Percentiles rank a stretch among this genome's conserved stretches.
Conservation (phyloP, 2,113 vertebrate species). For the Emydura subglobosa region DNA sequence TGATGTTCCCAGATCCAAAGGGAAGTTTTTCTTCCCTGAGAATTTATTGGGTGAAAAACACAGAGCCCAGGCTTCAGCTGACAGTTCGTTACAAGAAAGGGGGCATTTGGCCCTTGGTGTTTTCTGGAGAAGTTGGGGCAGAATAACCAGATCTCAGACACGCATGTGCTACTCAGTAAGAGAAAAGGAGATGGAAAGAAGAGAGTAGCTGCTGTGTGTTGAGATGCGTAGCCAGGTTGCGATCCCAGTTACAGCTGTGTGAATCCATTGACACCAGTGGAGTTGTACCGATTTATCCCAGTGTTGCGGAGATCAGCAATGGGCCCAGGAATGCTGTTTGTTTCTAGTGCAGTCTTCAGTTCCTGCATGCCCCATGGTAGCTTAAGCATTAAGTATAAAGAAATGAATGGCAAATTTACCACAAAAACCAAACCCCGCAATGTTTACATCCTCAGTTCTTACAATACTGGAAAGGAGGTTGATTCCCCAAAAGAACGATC, state of each 20-base stretch:
- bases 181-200: not conserved
- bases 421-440: not conserved
- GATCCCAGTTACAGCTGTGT: not conserved
- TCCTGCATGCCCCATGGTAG: not conserved
- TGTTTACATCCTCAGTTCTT: not conserved
- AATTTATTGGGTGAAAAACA: not conserved
- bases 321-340: fast-evolving
- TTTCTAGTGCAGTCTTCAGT: not conserved
- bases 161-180: not conserved
- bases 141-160: not conserved
- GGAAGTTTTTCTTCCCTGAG: fast-evolving
- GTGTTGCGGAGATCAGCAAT: fast-evolving
- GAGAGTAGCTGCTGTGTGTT: fast-evolving
- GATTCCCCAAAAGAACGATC: not conserved
- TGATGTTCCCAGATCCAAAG: not conserved
- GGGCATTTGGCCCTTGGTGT: not conserved
- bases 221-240: not conserved
- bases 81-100: not conserved
- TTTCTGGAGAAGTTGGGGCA: not conserved
- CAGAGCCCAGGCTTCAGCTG: not conserved
- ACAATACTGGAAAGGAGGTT: not conserved
- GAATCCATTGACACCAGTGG: fast-evolving
- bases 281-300: not conserved
- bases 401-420: not conserved
- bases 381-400: not conserved